Evolutionary conservation across 2,888 invertebrate species (phyloP).

Genomic region (Priocnemis perturbator): DNA sequence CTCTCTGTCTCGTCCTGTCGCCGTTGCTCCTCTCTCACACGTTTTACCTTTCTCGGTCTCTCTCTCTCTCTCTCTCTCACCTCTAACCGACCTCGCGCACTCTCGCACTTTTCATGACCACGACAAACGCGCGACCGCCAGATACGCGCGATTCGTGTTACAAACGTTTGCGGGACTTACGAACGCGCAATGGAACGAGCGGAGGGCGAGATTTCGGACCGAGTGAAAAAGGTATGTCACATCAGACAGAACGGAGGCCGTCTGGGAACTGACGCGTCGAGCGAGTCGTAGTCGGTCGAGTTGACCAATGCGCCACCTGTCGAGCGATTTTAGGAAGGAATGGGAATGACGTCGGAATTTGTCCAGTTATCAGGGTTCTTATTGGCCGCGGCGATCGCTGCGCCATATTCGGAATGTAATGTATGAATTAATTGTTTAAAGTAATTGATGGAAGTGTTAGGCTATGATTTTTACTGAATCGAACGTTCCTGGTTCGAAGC

Average conservation of each 20-base stretch:
- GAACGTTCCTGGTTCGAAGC: no score
- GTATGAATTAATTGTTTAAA: no score
- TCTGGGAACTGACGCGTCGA: constrained; percentile 62
- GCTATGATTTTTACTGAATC: no score
- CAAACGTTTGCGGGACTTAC: constrained; percentile 13
- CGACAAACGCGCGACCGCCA: constrained; percentile 33
- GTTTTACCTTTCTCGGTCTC: constrained; percentile 6
- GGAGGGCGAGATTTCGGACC: constrained; percentile 7
- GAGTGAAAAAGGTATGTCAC: constrained; percentile 36
- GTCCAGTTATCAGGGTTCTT: no score
- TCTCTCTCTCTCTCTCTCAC: constrained; percentile 36
- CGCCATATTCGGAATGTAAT: no score
- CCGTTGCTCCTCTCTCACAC: not conserved
- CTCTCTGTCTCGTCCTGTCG: not conserved
- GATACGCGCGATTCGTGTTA: constrained; percentile 5
- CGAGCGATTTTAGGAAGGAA: no score
- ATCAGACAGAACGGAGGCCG: constrained; percentile 58
- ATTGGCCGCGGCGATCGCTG: no score
- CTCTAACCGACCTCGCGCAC: constrained; percentile 55
- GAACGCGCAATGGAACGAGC: constrained; percentile 20
- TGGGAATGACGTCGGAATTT: no score
- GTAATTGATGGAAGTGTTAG: no score
- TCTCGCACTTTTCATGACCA: constrained; percentile 59
- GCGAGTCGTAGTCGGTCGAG: constrained; percentile 22
- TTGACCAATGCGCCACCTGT: constrained; percentile 43